Percentiles rank a stretch among this genome's conserved stretches.
These are phyloP conservation scores for Polyommatus iphigenia DNA, from an alignment of 2,888 invertebrate species.

Conservation along the genomic window DNA sequence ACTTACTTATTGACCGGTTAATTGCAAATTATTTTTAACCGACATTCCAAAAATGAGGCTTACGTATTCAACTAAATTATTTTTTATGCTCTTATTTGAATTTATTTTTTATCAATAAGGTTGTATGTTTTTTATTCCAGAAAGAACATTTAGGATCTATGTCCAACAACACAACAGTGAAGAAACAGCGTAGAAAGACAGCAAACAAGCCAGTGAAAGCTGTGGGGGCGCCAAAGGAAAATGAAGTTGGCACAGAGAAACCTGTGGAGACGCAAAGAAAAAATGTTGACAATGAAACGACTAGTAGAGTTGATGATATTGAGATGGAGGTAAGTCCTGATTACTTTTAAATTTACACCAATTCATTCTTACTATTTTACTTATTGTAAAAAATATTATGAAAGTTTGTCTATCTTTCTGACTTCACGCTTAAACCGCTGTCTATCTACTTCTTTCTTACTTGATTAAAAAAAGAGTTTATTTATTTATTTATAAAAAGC, in stretches of 20 bases:
- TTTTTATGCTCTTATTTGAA: not conserved
- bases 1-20: not conserved
- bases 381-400: no score
- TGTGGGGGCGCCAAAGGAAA: not conserved
- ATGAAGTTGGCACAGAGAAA: slow-evolving; percentile 33
- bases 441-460: no score
- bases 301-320: not conserved
- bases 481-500: no score
- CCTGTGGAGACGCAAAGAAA: not conserved
- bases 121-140: slow-evolving; percentile 36
- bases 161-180: slow-evolving; percentile 41
- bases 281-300: slow-evolving; percentile 1
- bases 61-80: no score
- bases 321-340: not conserved
- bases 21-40: no score
- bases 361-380: no score
- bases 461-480: no score
- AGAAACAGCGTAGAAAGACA: slow-evolving; percentile 54
- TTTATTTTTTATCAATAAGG: not conserved
- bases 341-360: not conserved
- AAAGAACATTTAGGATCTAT: slow-evolving; percentile 38
- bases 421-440: no score
- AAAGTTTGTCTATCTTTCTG: no score
- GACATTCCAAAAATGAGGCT: no score
- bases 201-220: slow-evolving; percentile 33